phyloP scores from a whole-genome alignment of 2,797 vertebrate genomes.

The Ciconia nigra region DNA sequence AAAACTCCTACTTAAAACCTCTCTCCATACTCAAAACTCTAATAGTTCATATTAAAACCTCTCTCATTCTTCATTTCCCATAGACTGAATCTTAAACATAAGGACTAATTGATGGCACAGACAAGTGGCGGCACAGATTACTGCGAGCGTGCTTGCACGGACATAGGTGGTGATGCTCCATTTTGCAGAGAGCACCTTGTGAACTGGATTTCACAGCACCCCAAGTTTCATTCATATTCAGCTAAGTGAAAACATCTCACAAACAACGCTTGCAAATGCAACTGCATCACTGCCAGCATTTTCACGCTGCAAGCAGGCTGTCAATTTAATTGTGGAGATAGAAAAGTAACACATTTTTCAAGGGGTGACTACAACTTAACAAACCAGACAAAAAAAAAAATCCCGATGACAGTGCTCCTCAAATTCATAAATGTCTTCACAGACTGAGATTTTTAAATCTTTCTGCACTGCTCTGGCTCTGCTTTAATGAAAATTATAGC shows the following conservation, averaged over 20 bases:
- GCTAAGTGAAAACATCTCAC: not conserved
- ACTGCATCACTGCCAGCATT: not conserved
- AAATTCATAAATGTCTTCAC: not conserved
- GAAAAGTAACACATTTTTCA: not conserved
- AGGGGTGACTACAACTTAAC: not conserved
- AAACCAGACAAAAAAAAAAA: not conserved
- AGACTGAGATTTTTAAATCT: not conserved
- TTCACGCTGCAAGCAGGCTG: not conserved
- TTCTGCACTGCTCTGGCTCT: not conserved
- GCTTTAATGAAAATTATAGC: not conserved
- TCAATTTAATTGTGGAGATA: not conserved
- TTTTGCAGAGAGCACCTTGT: not conserved
- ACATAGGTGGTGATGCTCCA: not conserved
- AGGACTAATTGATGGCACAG: not conserved
- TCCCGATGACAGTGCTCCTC: not conserved
- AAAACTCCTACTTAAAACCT: not conserved
- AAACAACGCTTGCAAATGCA: not conserved
- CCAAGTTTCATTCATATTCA: not conserved
- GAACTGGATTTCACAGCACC: not conserved
- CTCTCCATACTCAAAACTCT: not conserved
- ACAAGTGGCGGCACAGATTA: not conserved
- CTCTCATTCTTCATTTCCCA: not conserved
- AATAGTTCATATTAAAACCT: not conserved
- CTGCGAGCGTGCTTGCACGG: not conserved
- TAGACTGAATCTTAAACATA: fast-evolving